Base-by-base conservation (phyloP, 64 coral and sea anemone genomes). In the Cladopsammia gracilis region DNA sequence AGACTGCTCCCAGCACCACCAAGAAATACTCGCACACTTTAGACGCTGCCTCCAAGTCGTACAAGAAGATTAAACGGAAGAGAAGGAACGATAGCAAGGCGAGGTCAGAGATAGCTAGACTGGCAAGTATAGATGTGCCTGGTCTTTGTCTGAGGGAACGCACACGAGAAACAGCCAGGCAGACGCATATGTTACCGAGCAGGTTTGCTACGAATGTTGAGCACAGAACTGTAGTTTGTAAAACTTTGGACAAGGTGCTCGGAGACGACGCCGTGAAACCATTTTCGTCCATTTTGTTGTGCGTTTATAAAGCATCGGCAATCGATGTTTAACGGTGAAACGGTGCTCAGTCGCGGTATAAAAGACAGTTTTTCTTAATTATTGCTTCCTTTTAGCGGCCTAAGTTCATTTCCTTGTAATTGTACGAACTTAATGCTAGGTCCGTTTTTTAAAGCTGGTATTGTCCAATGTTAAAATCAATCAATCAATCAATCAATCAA, bases 31-130 rank as follows among this genome's bases (percentile, higher is more conserved):
- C 19, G 59, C 68, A 86, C 12, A 20, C 12, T 6, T 65, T 16
- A 4, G 24, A 26, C 12, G 19, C 20, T 47, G 82, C 43, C 24
- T 76, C 43, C 3, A 18, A 25, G 0, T 51, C 23, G 46, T 86
- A 92, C 44, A 92, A 64, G 8, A 24, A 53, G 45, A 86, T n/a
- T 19, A 92, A 65, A 53, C 70, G 71, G 80, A 73, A 86, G 4
- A 65, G 45, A 23, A 86, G 48, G 16, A 75, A 48, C 10, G 50
- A 64, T 16, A 52, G 16, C 4, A 75, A 10, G 7, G 71, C 9
- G 6, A 86, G 66, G 44, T 92, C 90, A 23, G 70, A 86, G 0
- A 92, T 3, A 7, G 90, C 90, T 50, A 92, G 65, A 45, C 90
- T 92, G 15, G 70, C 79, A 76, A 92, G 42, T 14, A 92, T 64